Conservation (phyloP, 2,888 invertebrate species). For the Ptychoptera albimana region DNA sequence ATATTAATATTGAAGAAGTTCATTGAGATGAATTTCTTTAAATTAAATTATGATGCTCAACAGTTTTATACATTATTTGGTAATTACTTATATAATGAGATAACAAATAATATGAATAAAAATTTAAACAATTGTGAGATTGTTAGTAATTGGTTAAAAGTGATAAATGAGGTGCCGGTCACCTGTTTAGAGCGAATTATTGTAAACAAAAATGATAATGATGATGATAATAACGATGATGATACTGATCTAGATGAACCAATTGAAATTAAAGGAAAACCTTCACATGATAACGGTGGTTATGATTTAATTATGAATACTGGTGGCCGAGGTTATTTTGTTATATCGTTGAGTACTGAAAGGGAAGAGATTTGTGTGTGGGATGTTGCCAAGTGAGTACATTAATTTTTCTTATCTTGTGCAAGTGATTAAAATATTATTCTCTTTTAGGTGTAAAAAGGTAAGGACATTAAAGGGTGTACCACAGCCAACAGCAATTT, state of each 20-base stretch:
- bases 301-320: conserved; percentile 27
- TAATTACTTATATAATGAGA: conserved; percentile 31
- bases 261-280: conserved; percentile 19
- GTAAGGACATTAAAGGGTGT: conserved; percentile 57
- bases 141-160: conserved; percentile 23
- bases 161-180: conserved; percentile 24
- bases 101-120: conserved; percentile 14
- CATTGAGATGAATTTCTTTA: conserved; percentile 52
- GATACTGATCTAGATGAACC: conserved; percentile 25
- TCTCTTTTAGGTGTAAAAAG: conserved; percentile 36
- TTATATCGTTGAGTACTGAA: conserved; percentile 58
- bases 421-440: background rate
- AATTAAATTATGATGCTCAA: conserved; percentile 63
- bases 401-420: conserved; percentile 2
- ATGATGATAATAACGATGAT: conserved; percentile 34
- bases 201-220: conserved; percentile 31
- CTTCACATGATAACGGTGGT: conserved; percentile 28
- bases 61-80: conserved; percentile 64
- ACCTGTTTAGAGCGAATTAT: conserved; percentile 32
- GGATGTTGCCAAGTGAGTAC: conserved; percentile 45
- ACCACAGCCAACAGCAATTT: conserved; percentile 60
- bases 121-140: conserved; percentile 20
- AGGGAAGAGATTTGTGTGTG: conserved; percentile 67
- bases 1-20: conserved; percentile 47
- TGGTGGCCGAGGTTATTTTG: conserved; percentile 44